Evolutionary conservation across 2,113 vertebrate species (phyloP).

Genomic region (Rynchops niger): DNA sequence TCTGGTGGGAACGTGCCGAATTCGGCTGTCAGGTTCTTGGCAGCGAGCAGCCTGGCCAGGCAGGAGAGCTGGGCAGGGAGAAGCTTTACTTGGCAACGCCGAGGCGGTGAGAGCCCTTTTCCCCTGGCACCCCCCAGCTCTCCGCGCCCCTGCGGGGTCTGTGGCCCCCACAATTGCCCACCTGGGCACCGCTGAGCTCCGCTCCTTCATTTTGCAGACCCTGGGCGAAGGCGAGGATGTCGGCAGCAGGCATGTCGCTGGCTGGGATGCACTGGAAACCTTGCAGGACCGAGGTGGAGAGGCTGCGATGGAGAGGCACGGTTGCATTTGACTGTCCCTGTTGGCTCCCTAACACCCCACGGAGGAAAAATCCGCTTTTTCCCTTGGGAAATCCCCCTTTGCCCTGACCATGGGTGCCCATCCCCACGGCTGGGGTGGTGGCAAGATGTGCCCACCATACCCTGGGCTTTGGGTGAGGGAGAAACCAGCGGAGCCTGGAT

Average conservation of each 20-base stretch:
- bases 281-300: neutral
- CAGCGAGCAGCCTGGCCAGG: slow-evolving; percentile 59
- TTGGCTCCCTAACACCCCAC: fast-evolving
- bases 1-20: neutral
- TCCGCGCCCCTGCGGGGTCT: neutral
- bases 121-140: fast-evolving
- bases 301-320: neutral
- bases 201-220: neutral
- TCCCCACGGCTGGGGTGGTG: fast-evolving
- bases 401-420: neutral
- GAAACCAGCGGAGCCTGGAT: neutral
- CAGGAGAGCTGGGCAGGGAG: slow-evolving; percentile 65
- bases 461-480: neutral
- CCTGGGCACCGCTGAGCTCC: slow-evolving; percentile 63
- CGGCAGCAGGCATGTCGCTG: neutral
- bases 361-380: fast-evolving
- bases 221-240: slow-evolving; percentile 6
- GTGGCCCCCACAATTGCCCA: neutral
- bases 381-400: neutral
- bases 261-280: slow-evolving; percentile 55
- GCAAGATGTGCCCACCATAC: no score
- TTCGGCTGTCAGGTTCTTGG: slow-evolving; percentile 8
- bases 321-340: fast-evolving
- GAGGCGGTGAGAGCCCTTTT: neutral
- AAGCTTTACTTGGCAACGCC: no score